Percentiles rank a stretch among this genome's conserved stretches.
These are phyloP conservation scores for Arremon brunneinucha DNA, from an alignment of 2,797 vertebrate genomes.

Conservation along the genomic window DNA sequence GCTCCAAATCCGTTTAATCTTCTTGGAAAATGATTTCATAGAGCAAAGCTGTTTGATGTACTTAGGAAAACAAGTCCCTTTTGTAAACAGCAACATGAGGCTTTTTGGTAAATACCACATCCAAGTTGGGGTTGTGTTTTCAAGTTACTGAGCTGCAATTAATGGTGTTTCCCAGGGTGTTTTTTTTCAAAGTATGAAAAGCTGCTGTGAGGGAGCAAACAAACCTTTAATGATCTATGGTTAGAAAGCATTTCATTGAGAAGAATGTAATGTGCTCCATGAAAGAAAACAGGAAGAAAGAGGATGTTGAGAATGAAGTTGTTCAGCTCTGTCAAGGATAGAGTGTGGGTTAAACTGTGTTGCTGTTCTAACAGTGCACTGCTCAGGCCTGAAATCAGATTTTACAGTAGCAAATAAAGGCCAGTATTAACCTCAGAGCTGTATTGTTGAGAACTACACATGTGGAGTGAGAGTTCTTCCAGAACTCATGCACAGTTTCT, in stretches of 20 bases:
- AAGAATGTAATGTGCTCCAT: not conserved
- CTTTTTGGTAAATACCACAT: constrained; percentile 78
- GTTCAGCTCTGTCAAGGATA: not conserved
- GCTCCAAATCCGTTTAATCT: constrained; percentile 64
- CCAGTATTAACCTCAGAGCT: not conserved
- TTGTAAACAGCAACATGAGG: constrained; percentile 42
- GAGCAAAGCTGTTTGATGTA: constrained; percentile 69
- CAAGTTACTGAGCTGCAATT: not conserved
- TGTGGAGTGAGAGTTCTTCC: not conserved
- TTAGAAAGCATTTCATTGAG: not conserved
- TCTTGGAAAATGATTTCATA: constrained; percentile 29
- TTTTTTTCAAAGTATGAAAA: not conserved
- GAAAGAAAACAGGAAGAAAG: not conserved
- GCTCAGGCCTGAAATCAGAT: not conserved
- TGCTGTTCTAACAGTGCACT: not conserved
- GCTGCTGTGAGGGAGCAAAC: not conserved
- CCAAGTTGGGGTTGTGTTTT: constrained; percentile 4
- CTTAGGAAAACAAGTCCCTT: constrained; percentile 62
- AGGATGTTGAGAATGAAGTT: not conserved
- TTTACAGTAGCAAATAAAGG: not conserved
- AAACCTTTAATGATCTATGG: not conserved
- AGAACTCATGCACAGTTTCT: not conserved
- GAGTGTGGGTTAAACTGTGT: not conserved
- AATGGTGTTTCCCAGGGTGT: not conserved
- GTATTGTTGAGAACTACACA: fast-evolving